These are phyloP conservation scores for Pantherophis guttatus DNA, from an alignment of 2,113 vertebrate genomes.

Conservation along the genomic window DNA sequence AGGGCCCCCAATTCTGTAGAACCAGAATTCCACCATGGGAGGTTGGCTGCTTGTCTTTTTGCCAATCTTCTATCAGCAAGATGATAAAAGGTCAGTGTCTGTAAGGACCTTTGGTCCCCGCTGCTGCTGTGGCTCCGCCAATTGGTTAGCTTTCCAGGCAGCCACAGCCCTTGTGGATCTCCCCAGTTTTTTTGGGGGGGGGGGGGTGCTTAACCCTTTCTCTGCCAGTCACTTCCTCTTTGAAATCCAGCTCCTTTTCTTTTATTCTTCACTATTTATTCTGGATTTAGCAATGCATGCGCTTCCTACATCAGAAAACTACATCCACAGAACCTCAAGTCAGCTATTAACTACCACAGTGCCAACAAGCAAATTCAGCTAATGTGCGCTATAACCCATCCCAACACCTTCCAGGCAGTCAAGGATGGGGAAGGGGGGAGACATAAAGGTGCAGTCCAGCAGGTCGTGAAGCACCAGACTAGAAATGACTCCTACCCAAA, in stretches of 20 bases:
- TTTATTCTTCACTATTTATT: background rate
- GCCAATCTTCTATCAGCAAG: background rate
- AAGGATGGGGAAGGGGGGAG: background rate
- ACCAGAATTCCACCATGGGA: background rate
- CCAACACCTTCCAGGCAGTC: background rate
- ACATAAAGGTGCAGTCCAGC: background rate
- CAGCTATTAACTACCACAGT: background rate
- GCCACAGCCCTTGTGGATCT: background rate
- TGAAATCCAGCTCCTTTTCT: background rate
- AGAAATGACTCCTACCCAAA: background rate
- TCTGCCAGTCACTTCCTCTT: background rate
- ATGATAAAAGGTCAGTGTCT: background rate
- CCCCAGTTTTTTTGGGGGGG: background rate
- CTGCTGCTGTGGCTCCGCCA: background rate
- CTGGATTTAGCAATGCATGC: background rate
- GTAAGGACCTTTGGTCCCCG: background rate
- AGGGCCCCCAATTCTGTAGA: background rate
- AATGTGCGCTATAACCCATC: background rate
- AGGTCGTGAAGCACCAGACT: background rate
- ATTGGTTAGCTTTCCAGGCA: background rate
- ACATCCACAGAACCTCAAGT: background rate
- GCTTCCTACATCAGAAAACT: background rate
- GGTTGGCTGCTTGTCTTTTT: background rate
- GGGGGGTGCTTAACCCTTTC: background rate
- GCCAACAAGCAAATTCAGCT: background rate